Base-by-base conservation (phyloP, 2,797 vertebrate species). In the Gallinago stenura region DNA sequence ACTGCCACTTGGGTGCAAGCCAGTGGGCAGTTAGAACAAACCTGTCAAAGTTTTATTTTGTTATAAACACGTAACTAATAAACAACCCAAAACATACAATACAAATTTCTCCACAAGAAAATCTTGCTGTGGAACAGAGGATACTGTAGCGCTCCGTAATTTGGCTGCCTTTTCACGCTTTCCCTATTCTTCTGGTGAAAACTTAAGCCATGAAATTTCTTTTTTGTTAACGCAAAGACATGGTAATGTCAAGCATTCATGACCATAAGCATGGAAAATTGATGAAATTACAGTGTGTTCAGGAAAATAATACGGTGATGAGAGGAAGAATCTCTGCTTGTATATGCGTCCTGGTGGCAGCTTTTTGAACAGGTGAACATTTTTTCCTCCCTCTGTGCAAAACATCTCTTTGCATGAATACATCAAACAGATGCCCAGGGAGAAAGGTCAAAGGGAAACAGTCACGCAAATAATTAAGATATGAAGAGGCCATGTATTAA, bases 231-330 rank as follows among this genome's bases (percentile, higher is more conserved):
- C 39, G 86, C 97, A 98, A 98, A 98, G 98, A 98, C 98, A 98
- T 98, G 98, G 98, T 98, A 98, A 98, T 98, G 98, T 97, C 98
- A 98, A 97, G 98, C 97, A 98, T 98, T 99, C 98, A 98, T 95
- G 97, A 96, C 98, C 97, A 98, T 98, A 98, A 97, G 98, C 99
- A 98, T 99, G 98, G 98, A 98, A 98, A 99, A 99, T 98, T 98
- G 98, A 98, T 98, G 98, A 98, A 98, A 99, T 99, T 99, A 98
- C 98, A 99, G 98, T 98, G 98, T 98, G 98, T 98, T 98, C 97
- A 97, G 95, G 97, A 96, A 97, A 97, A 98, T 98, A 97, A 98
- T 92, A 84, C 79, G 45, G 92, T n/a, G 94, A 97, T 95, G 95
- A 98, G 98, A 98, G 98, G 97, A 98, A 98, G 98, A 97, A 94